Conservation (phyloP, 2,797 vertebrate genomes). For the Scarus forsteni region DNA sequence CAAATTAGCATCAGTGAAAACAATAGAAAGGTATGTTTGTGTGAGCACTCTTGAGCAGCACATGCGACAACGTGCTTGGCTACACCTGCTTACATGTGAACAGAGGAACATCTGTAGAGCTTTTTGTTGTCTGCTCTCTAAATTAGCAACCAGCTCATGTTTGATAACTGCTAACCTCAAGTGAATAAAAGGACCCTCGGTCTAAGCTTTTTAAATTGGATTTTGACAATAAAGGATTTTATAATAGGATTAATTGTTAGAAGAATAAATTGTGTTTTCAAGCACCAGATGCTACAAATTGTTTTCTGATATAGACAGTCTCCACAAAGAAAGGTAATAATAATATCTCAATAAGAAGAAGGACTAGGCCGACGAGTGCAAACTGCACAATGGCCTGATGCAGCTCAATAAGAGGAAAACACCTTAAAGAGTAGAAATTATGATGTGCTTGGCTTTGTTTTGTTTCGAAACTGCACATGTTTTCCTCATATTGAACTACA, state of each 20-base stretch:
- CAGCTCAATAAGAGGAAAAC: no score
- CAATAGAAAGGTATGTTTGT: constrained; percentile 15
- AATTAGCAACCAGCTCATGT: not conserved
- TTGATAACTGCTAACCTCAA: not conserved
- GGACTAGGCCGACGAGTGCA: no score
- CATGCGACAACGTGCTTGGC: not conserved
- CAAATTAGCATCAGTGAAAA: constrained; percentile 38
- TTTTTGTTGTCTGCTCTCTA: not conserved
- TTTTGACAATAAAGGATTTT: not conserved
- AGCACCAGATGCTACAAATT: constrained; percentile 3
- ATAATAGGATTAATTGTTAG: constrained; percentile 12
- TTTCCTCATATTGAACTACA: no score
- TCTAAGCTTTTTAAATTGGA: constrained; percentile 6
- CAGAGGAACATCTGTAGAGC: constrained; percentile 30
- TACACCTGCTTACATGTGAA: no score
- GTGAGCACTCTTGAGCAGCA: constrained; percentile 1
- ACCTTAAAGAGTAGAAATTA: no score
- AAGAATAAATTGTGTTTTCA: constrained; percentile 8
- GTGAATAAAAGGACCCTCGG: not conserved
- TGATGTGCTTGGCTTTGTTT: no score
- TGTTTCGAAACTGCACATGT: no score
- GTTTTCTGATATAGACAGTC: not conserved
- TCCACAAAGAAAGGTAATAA: constrained; percentile 10
- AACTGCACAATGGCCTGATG: no score
- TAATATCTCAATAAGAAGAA: constrained; percentile 6